Evolutionary conservation across 2,888 invertebrate species (phyloP).

Genomic region (Prenolepis imparis): DNA sequence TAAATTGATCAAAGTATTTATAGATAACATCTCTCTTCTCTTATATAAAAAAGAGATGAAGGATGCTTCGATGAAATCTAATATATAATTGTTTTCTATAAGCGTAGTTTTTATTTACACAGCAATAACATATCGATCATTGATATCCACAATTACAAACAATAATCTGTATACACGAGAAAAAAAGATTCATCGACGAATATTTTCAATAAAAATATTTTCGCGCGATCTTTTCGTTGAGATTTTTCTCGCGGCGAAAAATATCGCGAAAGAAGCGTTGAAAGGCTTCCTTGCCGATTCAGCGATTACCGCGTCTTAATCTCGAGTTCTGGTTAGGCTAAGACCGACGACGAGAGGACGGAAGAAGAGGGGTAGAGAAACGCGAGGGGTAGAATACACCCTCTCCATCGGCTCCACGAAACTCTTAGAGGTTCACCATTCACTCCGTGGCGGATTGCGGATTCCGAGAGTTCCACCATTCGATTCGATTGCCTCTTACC

Average conservation of each 20-base stretch:
- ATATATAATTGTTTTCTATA: not conserved
- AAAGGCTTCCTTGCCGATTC: conserved; percentile 74
- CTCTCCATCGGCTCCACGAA: conserved; percentile 55
- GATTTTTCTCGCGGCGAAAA: conserved; percentile 38
- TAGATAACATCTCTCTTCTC: too few species aligned
- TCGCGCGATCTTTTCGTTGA: conserved; percentile 22
- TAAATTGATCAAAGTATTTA: not conserved
- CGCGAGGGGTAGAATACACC: conserved; percentile 47
- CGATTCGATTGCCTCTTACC: conserved; percentile 81
- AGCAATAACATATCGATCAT: not conserved
- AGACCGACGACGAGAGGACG: conserved; percentile 42
- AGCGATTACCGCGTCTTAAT: conserved; percentile 78
- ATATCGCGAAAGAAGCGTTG: conserved; percentile 45
- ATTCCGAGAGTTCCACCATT: conserved; percentile 82
- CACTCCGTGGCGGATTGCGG: conserved; percentile 82
- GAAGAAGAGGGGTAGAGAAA: conserved; percentile 46
- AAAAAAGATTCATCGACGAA: not conserved
- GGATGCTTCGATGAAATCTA: not conserved
- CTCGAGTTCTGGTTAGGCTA: conserved; percentile 71
- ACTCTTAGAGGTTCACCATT: conserved; percentile 81
- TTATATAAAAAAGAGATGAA: not conserved
- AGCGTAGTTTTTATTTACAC: not conserved
- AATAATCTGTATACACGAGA: not conserved
- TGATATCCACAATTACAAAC: not conserved
- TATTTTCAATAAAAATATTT: conserved; percentile 68